A percentile compares a stretch with the other conserved stretches of the same genome.
These are phyloP conservation scores for Seira sanloemensis DNA, from an alignment of 2,888 invertebrate species.

Conservation along the genomic window DNA sequence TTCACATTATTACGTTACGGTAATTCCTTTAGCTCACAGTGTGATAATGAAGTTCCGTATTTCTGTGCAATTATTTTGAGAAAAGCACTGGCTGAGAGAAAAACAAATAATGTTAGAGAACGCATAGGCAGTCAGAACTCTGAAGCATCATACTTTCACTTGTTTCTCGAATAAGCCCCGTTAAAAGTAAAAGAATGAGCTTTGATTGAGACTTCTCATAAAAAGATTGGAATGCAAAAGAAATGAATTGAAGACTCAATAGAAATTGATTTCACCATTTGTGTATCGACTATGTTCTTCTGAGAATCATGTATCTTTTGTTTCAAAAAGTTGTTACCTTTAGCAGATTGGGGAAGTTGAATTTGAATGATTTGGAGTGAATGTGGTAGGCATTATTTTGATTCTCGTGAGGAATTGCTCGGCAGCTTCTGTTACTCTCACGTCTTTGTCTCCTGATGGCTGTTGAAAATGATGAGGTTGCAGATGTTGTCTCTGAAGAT, in stretches of 20 bases:
- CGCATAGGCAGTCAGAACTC: too few relatives aligned
- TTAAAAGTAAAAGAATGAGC: neutral
- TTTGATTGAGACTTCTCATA: too few relatives aligned
- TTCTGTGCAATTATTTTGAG: neutral
- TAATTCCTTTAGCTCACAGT: neutral
- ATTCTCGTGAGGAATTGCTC: neutral
- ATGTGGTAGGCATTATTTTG: neutral
- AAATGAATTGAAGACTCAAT: too few relatives aligned
- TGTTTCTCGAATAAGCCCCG: neutral
- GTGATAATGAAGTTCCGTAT: slow-evolving; percentile 6
- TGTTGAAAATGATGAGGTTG: slow-evolving; percentile 10
- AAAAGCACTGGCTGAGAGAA: neutral
- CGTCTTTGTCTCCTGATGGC: slow-evolving; percentile 14
- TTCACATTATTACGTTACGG: slow-evolving; percentile 5
- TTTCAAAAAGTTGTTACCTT: slow-evolving; percentile 24
- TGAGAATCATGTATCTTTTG: neutral
- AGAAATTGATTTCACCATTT: too few relatives aligned
- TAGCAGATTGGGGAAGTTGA: slow-evolving; percentile 31
- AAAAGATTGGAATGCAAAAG: too few relatives aligned
- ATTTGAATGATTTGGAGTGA: slow-evolving; percentile 33
- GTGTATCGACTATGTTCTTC: too few relatives aligned
- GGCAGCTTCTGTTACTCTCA: neutral
- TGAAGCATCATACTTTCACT: slow-evolving; percentile 9
- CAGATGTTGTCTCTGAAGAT: slow-evolving; percentile 24
- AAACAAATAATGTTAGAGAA: neutral